These are phyloP conservation scores for Choristoneura fumiferana DNA, from an alignment of 1,140 invertebrate species.

Conservation along the genomic window DNA sequence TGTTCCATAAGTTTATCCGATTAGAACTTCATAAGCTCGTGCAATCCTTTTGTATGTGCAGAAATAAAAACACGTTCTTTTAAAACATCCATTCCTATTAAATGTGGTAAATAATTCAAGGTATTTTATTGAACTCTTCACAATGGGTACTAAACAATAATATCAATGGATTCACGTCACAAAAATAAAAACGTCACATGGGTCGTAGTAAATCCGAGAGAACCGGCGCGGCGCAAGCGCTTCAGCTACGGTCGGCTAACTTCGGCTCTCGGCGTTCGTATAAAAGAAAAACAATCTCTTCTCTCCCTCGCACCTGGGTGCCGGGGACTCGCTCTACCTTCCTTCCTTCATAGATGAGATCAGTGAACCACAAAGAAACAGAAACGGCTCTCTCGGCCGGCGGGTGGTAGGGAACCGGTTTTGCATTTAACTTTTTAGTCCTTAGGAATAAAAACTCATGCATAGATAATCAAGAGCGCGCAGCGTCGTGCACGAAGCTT, in stretches of 20 bases:
- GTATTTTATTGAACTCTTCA: neutral
- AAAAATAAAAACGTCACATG: conserved; percentile 17
- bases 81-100: neutral
- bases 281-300: conserved; percentile 34
- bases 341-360: conserved; percentile 39
- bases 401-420: conserved; percentile 58
- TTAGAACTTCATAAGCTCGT: neutral
- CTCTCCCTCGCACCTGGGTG: conserved; percentile 43
- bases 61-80: neutral
- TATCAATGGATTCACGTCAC: conserved; percentile 63
- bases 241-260: conserved; percentile 41
- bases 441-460: conserved; percentile 61
- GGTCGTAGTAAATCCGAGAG: conserved; percentile 32
- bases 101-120: neutral
- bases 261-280: conserved; percentile 31
- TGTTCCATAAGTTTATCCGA: neutral
- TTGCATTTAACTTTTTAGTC: conserved; percentile 62
- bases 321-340: conserved; percentile 32
- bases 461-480: conserved; percentile 55
- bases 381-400: conserved; percentile 61
- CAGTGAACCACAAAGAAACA: conserved; percentile 74
- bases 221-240: conserved; percentile 49
- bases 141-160: conserved; percentile 27
- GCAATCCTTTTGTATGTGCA: too few species aligned
- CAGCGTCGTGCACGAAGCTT: conserved; percentile 35